Evolutionary conservation across 2,888 invertebrate genomes (phyloP).

Genomic region (Lymantria dispar): DNA sequence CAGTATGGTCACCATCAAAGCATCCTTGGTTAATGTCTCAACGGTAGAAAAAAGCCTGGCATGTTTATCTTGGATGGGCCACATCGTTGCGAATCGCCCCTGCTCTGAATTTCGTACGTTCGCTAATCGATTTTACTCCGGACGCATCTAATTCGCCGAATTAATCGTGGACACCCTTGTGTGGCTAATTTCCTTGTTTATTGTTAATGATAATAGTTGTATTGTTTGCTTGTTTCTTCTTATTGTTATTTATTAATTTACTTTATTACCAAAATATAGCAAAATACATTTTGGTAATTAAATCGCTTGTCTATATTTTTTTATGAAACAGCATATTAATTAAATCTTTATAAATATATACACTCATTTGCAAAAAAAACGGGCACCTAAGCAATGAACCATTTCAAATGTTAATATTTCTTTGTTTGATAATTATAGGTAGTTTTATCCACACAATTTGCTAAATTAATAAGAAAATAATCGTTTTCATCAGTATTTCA

Average conservation of each 20-base stretch:
- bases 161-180: slow-evolving; percentile 79
- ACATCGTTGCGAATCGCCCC: slow-evolving; percentile 66
- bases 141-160: slow-evolving; percentile 77
- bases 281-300: background rate
- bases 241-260: slow-evolving; percentile 4
- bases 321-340: no score
- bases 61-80: slow-evolving; percentile 78
- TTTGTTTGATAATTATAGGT: no score
- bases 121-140: slow-evolving; percentile 78
- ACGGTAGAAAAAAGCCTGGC: slow-evolving; percentile 75
- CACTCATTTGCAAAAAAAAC: no score
- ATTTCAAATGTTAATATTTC: no score
- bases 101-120: slow-evolving; percentile 43
- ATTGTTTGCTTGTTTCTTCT: slow-evolving; percentile 37
- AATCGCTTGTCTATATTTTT: background rate
- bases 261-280: background rate
- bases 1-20: slow-evolving; percentile 49
- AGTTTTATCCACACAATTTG: no score
- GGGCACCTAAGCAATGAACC: no score
- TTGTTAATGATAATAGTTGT: slow-evolving; percentile 55
- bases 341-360: no score
- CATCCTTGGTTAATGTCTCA: slow-evolving; percentile 82
- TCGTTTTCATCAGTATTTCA: no score
- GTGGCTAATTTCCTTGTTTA: slow-evolving; percentile 75
- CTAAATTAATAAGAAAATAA: no score